Conservation (phyloP, 2,113 vertebrate species). For the Oophaga pumilio region DNA sequence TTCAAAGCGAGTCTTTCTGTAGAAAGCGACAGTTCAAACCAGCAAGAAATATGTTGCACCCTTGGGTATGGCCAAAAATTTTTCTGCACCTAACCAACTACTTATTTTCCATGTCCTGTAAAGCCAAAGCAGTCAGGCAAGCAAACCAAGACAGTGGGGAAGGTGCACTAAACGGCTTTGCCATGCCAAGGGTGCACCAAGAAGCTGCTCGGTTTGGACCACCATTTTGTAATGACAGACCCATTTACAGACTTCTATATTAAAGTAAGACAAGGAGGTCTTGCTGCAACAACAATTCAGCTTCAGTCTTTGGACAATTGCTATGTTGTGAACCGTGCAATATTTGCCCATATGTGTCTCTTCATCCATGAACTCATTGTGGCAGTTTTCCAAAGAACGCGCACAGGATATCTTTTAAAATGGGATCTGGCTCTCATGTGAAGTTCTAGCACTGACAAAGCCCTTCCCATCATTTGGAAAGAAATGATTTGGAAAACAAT, state of each 20-base stretch:
- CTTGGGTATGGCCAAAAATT: too few relatives aligned
- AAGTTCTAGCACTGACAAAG: background rate
- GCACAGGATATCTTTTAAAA: slow-evolving; percentile 5
- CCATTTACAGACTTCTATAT: too few relatives aligned
- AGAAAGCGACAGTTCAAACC: too few relatives aligned
- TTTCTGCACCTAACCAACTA: too few relatives aligned
- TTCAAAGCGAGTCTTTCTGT: background rate
- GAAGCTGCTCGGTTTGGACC: too few relatives aligned
- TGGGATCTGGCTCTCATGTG: background rate
- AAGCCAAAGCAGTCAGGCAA: too few relatives aligned
- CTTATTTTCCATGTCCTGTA: too few relatives aligned
- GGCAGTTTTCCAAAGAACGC: background rate
- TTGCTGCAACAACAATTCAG: background rate
- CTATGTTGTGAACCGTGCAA: background rate
- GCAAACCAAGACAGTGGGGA: too few relatives aligned
- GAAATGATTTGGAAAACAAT: background rate
- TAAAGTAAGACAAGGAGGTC: background rate
- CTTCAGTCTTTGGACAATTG: background rate
- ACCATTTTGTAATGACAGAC: too few relatives aligned
- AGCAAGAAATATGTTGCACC: too few relatives aligned
- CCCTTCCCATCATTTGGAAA: slow-evolving; percentile 7
- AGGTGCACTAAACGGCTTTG: too few relatives aligned
- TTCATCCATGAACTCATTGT: background rate
- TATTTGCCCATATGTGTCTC: background rate
- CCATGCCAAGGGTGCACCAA: too few relatives aligned